A percentile compares a stretch with the other conserved stretches of the same genome.
phyloP scores from a whole-genome alignment of 35 echinoderm and acorn worm species.

The Stichopus chloronotus region DNA sequence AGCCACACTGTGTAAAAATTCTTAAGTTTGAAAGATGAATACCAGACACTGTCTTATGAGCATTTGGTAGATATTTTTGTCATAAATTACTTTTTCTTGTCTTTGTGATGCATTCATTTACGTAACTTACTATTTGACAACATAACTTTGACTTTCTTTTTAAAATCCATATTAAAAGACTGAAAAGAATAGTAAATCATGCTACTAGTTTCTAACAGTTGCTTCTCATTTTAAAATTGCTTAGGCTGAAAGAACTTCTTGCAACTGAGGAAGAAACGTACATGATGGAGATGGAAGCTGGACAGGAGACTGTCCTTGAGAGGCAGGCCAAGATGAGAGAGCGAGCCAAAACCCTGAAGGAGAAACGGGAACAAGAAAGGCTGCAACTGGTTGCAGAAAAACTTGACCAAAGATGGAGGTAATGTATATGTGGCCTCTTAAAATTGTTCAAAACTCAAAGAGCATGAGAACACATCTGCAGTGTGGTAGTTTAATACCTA shows the following conservation, averaged over 20 bases:
- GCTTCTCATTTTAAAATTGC: neutral
- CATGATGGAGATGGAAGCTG: slow-evolving; percentile 92
- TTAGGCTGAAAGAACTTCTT: slow-evolving; percentile 81
- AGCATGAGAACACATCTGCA: too few relatives aligned
- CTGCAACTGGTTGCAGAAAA: slow-evolving; percentile 96
- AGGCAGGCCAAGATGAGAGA: slow-evolving; percentile 97
- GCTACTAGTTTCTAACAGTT: neutral
- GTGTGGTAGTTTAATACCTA: too few relatives aligned
- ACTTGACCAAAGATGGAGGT: slow-evolving; percentile 90
- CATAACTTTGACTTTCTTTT: neutral
- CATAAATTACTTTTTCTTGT: too few relatives aligned
- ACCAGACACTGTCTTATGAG: too few relatives aligned
- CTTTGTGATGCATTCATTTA: too few relatives aligned
- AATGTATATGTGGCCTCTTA: too few relatives aligned
- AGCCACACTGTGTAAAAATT: too few relatives aligned
- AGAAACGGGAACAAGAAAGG: slow-evolving; percentile 95
- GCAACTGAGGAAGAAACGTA: slow-evolving; percentile 80
- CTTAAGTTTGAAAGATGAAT: too few relatives aligned
- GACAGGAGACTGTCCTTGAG: slow-evolving; percentile 92
- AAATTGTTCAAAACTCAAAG: too few relatives aligned
- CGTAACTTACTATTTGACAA: too few relatives aligned
- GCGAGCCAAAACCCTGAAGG: slow-evolving; percentile 87
- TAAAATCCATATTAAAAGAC: neutral
- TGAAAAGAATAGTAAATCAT: neutral
- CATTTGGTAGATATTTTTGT: too few relatives aligned